Percentiles rank a stretch among this genome's conserved stretches.
Evolutionary conservation across 2,797 vertebrate species (phyloP).

Genomic region (Sebastes glaucus): DNA sequence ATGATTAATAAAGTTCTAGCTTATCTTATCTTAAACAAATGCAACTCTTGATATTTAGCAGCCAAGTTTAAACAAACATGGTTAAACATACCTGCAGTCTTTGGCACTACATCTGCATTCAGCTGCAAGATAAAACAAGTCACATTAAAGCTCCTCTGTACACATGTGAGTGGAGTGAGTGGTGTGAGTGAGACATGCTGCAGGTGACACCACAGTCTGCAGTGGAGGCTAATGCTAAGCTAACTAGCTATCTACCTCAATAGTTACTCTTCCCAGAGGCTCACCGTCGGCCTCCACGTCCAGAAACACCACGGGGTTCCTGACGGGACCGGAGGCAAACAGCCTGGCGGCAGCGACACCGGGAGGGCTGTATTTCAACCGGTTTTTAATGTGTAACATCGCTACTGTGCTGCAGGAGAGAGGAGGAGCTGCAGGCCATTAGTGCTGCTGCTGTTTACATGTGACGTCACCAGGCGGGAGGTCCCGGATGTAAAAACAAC

Average conservation of each 20-base stretch:
- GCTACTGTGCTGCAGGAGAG: background rate
- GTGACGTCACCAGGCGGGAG: slow-evolving; percentile 54
- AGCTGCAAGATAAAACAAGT: slow-evolving; percentile 80
- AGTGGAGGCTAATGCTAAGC: slow-evolving; percentile 19
- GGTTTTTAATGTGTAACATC: slow-evolving; percentile 79
- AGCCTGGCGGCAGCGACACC: slow-evolving; percentile 70
- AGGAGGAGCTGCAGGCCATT: background rate
- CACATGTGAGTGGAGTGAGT: background rate
- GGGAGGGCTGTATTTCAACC: slow-evolving; percentile 70
- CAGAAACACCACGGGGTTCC: slow-evolving; percentile 89
- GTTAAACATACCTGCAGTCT: slow-evolving; percentile 89
- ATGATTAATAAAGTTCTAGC: too few species aligned
- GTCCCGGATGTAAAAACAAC: too few species aligned
- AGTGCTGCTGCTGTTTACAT: slow-evolving; percentile 29
- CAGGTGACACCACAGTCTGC: background rate
- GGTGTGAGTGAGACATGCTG: background rate
- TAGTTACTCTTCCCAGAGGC: slow-evolving; percentile 87
- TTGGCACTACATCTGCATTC: slow-evolving; percentile 91
- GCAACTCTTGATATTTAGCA: background rate
- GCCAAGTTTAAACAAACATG: background rate
- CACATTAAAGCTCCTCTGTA: background rate
- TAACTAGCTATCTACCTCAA: slow-evolving; percentile 82
- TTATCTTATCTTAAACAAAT: too few species aligned
- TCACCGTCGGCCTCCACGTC: slow-evolving; percentile 89
- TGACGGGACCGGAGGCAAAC: slow-evolving; percentile 54